Conservation (phyloP, 2,113 vertebrate genomes). For the Pyrgilauda ruficollis region DNA sequence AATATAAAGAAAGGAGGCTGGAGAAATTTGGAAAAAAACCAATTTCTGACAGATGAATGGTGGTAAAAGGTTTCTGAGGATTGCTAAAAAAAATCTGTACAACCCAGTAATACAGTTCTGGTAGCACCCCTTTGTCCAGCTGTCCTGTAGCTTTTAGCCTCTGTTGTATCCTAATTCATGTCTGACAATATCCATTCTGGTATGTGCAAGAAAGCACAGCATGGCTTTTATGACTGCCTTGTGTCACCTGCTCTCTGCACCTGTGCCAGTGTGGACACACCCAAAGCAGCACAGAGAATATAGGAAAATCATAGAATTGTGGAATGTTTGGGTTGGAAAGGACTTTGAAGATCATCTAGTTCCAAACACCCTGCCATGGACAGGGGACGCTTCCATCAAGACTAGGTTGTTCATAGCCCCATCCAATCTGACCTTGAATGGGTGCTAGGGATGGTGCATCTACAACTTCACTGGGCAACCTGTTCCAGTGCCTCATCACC, state of each 20-base stretch:
- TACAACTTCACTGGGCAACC: neutral
- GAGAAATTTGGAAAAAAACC: neutral
- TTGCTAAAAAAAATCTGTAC: neutral
- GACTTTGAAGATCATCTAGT: neutral
- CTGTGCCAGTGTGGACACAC: neutral
- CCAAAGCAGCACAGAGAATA: neutral
- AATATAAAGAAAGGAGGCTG: neutral
- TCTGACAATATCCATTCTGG: neutral
- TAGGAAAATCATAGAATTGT: neutral
- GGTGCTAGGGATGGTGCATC: neutral
- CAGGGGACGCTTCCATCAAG: neutral
- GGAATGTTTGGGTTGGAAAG: neutral
- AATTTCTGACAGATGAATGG: neutral
- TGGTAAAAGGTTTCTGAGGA: neutral
- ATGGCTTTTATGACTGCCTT: too few species aligned
- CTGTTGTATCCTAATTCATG: neutral
- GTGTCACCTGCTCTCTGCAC: too few species aligned
- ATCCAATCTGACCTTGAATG: neutral
- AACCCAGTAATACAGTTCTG: neutral
- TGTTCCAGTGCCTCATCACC: neutral
- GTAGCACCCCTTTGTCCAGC: neutral
- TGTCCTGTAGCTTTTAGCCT: neutral
- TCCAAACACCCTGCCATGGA: neutral
- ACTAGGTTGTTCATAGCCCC: neutral
- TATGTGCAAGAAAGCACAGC: neutral